These are phyloP conservation scores for Tetropium fuscum DNA, from an alignment of 2,888 invertebrate genomes.

Conservation along the genomic window DNA sequence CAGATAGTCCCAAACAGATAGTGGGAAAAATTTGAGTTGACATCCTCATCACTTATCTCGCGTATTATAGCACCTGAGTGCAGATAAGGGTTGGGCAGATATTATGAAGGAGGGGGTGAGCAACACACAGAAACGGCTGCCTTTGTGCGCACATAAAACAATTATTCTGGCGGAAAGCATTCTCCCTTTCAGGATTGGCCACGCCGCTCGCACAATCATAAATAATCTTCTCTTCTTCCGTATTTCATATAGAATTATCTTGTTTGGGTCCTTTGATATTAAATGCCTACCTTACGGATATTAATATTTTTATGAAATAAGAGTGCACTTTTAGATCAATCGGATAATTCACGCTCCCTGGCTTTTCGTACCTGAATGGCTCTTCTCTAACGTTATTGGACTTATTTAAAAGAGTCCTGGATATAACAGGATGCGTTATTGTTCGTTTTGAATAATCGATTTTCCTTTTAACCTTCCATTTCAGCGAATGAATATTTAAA, in stretches of 20 bases:
- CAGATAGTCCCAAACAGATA: too few relatives aligned
- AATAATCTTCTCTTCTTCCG: slow-evolving; percentile 47
- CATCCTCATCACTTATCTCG: slow-evolving; percentile 42
- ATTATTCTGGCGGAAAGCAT: slow-evolving; percentile 65
- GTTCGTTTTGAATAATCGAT: neutral
- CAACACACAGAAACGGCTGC: slow-evolving; percentile 50
- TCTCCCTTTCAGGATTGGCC: slow-evolving; percentile 62
- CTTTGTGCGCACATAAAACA: slow-evolving; percentile 64
- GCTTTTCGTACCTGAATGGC: slow-evolving; percentile 12
- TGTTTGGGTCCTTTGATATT: slow-evolving; percentile 29
- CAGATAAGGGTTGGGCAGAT: slow-evolving; percentile 39
- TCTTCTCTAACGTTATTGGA: slow-evolving; percentile 9
- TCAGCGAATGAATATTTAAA: too few relatives aligned
- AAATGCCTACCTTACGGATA: slow-evolving; percentile 31
- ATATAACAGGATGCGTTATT: neutral
- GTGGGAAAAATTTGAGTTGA: slow-evolving; percentile 45
- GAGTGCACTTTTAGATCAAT: slow-evolving; percentile 32
- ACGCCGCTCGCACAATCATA: slow-evolving; percentile 64
- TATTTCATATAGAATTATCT: slow-evolving; percentile 21
- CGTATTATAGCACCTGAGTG: slow-evolving; percentile 50
- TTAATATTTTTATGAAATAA: slow-evolving; percentile 33
- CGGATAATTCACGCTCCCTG: slow-evolving; percentile 21
- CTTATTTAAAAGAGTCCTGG: neutral
- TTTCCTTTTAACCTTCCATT: too few relatives aligned
- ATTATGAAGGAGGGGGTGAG: slow-evolving; percentile 35